Evolutionary conservation across 2,888 invertebrate species (phyloP).

Genomic region (Phortica okadai): DNA sequence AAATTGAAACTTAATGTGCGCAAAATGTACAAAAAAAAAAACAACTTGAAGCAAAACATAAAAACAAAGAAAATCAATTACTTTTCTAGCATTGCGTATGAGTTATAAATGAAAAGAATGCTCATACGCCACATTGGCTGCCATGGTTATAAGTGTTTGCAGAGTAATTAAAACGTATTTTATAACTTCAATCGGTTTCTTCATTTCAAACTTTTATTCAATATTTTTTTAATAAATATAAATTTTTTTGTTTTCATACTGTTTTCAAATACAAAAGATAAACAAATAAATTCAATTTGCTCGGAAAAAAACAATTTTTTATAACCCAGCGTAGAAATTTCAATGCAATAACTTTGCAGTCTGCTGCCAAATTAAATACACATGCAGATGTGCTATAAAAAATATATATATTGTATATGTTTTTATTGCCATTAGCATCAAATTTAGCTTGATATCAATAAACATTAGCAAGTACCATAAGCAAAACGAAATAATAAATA

Average conservation of each 20-base stretch:
- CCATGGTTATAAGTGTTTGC: slow-evolving; percentile 29
- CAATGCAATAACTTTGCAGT: background rate
- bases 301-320: background rate
- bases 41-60: background rate
- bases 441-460: slow-evolving; percentile 58
- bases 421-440: slow-evolving; percentile 57
- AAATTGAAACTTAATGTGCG: slow-evolving; percentile 46
- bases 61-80: slow-evolving; percentile 43
- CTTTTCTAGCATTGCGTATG: slow-evolving; percentile 13
- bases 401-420: slow-evolving; percentile 38
- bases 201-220: no score
- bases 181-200: background rate
- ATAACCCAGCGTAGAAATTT: background rate
- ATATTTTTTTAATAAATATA: no score
- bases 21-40: slow-evolving; percentile 6
- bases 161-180: background rate
- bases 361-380: slow-evolving; percentile 22
- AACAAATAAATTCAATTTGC: background rate
- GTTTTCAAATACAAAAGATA: background rate
- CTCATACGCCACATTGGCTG: slow-evolving; percentile 45
- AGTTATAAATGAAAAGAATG: slow-evolving; percentile 38
- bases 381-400: slow-evolving; percentile 61
- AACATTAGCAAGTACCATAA: slow-evolving; percentile 24
- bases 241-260: no score
- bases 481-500: no score